These are phyloP conservation scores for Stictonetta naevosa DNA, from an alignment of 2,113 vertebrate species.

Conservation along the genomic window DNA sequence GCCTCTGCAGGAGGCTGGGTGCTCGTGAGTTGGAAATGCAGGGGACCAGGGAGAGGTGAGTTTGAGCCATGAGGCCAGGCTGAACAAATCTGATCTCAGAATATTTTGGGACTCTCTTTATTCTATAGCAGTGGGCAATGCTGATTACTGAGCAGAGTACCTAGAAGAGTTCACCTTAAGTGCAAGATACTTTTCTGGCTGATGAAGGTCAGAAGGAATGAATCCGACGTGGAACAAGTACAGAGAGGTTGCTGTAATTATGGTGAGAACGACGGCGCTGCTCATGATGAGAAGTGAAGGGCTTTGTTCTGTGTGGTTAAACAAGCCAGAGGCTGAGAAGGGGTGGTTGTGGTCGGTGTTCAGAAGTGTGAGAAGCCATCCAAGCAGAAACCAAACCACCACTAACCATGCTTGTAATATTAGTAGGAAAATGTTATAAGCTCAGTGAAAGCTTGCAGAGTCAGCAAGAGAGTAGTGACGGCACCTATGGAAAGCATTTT, in stretches of 20 bases:
- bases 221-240: background rate
- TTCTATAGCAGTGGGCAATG: background rate
- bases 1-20: background rate
- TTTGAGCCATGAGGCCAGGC: background rate
- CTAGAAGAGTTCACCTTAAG: background rate
- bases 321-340: background rate
- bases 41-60: background rate
- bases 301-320: background rate
- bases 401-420: background rate
- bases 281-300: background rate
- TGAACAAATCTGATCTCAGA: background rate
- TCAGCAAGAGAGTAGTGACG: background rate
- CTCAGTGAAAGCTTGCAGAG: background rate
- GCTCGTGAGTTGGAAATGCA: background rate
- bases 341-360: background rate
- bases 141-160: background rate
- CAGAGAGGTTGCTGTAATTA: background rate
- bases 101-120: background rate
- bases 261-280: background rate
- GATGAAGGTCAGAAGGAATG: conserved; percentile 13
- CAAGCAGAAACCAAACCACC: background rate
- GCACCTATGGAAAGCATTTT: background rate
- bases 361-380: background rate
- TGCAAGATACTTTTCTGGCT: background rate
- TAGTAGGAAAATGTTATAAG: background rate